Evolutionary conservation across 2,888 invertebrate species (phyloP).

Genomic region (Copidosoma aretas): DNA sequence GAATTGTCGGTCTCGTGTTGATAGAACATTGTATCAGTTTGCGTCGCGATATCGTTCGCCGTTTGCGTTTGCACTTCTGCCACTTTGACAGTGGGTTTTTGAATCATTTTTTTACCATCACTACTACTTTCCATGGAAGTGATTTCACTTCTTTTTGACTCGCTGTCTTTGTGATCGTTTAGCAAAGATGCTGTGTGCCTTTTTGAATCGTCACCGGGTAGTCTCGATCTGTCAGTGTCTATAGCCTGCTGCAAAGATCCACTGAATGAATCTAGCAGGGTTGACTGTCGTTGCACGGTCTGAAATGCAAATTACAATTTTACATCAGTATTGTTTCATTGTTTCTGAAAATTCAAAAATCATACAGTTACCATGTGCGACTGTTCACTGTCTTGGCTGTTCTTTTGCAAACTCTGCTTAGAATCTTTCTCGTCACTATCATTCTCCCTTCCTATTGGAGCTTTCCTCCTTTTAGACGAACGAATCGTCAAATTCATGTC

Average conservation of each 20-base stretch:
- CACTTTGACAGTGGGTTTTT: slow-evolving; percentile 51
- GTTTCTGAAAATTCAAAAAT: slow-evolving; percentile 1
- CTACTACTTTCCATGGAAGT: slow-evolving; percentile 36
- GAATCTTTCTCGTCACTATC: slow-evolving; percentile 33
- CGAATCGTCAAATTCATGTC: slow-evolving; percentile 54
- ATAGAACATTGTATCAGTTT: slow-evolving; percentile 50
- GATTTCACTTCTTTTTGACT: slow-evolving; percentile 27
- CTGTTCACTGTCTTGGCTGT: slow-evolving; percentile 37
- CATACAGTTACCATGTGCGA: slow-evolving; percentile 23
- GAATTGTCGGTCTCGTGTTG: slow-evolving; percentile 43
- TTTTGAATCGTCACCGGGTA: slow-evolving; percentile 47
- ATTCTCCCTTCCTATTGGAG: slow-evolving; percentile 18
- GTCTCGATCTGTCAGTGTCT: slow-evolving; percentile 65
- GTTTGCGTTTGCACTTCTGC: slow-evolving; percentile 60
- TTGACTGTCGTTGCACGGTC: slow-evolving; percentile 66
- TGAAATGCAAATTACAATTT: not conserved
- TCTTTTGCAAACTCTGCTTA: slow-evolving; percentile 36
- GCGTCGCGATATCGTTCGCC: slow-evolving; percentile 60
- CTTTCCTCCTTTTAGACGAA: slow-evolving; percentile 51
- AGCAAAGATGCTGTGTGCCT: slow-evolving; percentile 42
- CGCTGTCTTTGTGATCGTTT: slow-evolving; percentile 38
- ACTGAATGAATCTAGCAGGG: slow-evolving; percentile 69
- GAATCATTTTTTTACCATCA: slow-evolving; percentile 42
- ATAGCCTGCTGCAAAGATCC: slow-evolving; percentile 67
- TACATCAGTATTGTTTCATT: no score